phyloP scores from a whole-genome alignment of 2,113 vertebrate genomes.

The Butorides virescens region DNA sequence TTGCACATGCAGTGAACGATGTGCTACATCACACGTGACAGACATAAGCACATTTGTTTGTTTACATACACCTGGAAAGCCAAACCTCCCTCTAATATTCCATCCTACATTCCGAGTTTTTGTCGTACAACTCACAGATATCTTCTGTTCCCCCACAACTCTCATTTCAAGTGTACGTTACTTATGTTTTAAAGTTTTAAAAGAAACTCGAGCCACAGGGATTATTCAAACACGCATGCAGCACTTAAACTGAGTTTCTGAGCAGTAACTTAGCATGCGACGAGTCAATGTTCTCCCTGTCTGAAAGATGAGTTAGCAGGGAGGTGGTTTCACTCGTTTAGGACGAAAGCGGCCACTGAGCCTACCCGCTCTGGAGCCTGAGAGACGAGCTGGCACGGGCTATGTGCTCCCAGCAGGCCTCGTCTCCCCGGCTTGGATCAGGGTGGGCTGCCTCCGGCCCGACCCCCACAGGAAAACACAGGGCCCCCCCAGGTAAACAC shows the following conservation, averaged over 20 bases:
- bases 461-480: background rate
- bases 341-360: rapidly evolving
- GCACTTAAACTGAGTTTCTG: background rate
- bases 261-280: background rate
- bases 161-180: rapidly evolving
- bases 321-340: too few species aligned
- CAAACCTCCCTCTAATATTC: background rate
- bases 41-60: background rate
- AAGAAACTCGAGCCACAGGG: background rate
- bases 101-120: rapidly evolving
- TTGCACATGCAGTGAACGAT: rapidly evolving
- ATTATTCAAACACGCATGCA: rapidly evolving
- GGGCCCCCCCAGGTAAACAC: too few species aligned
- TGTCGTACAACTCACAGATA: background rate
- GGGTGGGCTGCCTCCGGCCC: background rate
- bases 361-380: rapidly evolving
- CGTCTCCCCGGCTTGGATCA: rapidly evolving
- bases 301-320: rapidly evolving
- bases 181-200: too few species aligned
- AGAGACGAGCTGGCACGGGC: too few species aligned
- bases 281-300: rapidly evolving
- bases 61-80: background rate
- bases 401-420: background rate
- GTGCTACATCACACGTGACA: background rate
- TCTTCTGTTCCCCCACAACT: too few species aligned